Conservation (phyloP, 2,888 invertebrate species). For the Lasiommata megera region DNA sequence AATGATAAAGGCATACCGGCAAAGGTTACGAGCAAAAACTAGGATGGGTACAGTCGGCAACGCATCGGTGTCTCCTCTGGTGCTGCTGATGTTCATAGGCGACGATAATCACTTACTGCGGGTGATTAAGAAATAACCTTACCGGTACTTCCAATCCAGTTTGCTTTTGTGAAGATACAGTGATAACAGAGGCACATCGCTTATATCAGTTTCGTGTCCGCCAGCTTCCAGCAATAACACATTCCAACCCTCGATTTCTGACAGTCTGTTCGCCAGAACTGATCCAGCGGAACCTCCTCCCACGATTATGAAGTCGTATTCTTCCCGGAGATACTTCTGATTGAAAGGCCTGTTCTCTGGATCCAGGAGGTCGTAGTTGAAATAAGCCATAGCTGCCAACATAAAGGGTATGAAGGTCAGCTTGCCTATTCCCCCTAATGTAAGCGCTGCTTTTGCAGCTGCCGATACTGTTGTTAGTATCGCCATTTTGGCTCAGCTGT, state of each 20-base stretch:
- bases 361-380: conserved; percentile 92
- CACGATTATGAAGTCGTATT: conserved; percentile 91
- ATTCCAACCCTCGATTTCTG: conserved; percentile 89
- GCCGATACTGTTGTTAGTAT: conserved; percentile 77
- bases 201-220: conserved; percentile 92
- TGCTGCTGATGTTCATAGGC: no score
- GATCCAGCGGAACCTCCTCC: conserved; percentile 93
- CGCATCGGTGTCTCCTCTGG: no score
- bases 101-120: no score
- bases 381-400: conserved; percentile 89
- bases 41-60: no score
- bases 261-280: conserved; percentile 90
- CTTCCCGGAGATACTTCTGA: conserved; percentile 82
- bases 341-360: conserved; percentile 91
- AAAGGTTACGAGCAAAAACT: no score
- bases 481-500: conserved; percentile 53
- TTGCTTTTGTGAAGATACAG: conserved; percentile 94
- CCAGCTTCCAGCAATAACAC: conserved; percentile 92
- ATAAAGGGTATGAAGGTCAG: conserved; percentile 88
- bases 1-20: no score
- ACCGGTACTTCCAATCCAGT: conserved; percentile 95
- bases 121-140: no score
- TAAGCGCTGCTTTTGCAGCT: conserved; percentile 87
- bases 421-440: conserved; percentile 87
- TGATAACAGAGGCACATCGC: conserved; percentile 93